phyloP scores from a whole-genome alignment of 2,113 vertebrate genomes.

The Petrocephalus zakoni region DNA sequence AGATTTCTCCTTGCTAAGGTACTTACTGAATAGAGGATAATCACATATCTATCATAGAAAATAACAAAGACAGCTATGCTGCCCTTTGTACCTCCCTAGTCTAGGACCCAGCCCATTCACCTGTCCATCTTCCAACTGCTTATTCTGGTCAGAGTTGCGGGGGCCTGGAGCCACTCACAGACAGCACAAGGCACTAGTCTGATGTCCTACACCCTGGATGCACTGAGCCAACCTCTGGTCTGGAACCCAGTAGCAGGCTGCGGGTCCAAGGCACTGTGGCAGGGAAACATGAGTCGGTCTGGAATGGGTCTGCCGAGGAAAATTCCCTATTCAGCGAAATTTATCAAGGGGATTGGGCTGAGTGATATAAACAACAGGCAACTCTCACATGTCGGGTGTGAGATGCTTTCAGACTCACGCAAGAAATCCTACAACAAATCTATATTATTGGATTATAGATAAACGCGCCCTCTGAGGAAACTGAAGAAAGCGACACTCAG shows the following conservation, averaged over 20 bases:
- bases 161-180: neutral
- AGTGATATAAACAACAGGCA: neutral
- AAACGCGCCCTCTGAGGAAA: no score
- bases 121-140: neutral
- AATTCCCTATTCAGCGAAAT: neutral
- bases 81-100: neutral
- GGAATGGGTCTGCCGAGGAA: neutral
- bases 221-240: neutral
- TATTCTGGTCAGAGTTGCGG: neutral
- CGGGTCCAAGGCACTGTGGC: neutral
- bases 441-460: no score
- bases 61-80: neutral
- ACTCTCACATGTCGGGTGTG: no score
- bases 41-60: neutral
- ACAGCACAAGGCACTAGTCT: neutral
- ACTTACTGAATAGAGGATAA: neutral
- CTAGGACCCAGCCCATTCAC: neutral
- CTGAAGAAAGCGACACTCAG: no score
- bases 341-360: neutral
- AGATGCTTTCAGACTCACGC: no score
- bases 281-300: neutral
- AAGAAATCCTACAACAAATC: no score
- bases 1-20: neutral
- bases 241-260: neutral
- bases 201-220: neutral